Percentiles rank a stretch among this genome's conserved stretches.
Evolutionary conservation across 2,888 invertebrate species (phyloP).

Genomic region (Drosophila mettleri): DNA sequence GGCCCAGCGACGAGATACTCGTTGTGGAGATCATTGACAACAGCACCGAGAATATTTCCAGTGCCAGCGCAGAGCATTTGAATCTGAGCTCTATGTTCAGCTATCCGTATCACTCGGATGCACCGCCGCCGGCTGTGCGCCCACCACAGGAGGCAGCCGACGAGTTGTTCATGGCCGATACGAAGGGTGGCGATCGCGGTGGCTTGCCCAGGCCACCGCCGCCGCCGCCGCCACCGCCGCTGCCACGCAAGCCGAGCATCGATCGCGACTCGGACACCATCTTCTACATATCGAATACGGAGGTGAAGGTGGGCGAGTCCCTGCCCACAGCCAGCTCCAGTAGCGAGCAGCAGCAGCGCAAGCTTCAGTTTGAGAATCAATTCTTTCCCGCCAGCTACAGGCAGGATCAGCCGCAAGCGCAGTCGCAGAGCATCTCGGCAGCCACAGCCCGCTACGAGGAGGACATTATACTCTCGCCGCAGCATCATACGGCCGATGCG

Average conservation of each 20-base stretch:
- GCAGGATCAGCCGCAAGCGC: constrained; percentile 56
- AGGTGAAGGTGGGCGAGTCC: constrained; percentile 85
- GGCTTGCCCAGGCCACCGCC: constrained; percentile 56
- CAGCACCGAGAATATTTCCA: constrained; percentile 69
- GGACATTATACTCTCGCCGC: constrained; percentile 83
- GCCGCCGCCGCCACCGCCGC: constrained; percentile 71
- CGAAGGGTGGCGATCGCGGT: constrained; percentile 29
- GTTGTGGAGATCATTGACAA: constrained; percentile 84
- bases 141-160: constrained; percentile 69
- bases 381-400: constrained; percentile 84
- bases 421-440: constrained; percentile 18
- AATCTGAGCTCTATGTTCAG: constrained; percentile 74
- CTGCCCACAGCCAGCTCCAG: constrained; percentile 70
- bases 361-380: constrained; percentile 80
- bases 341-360: constrained; percentile 65
- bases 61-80: constrained; percentile 57
- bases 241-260: constrained; percentile 67
- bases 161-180: constrained; percentile 82
- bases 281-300: constrained; percentile 85
- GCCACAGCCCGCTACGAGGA: constrained; percentile 80
- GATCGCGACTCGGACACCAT: constrained; percentile 85
- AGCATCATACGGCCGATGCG: constrained; percentile 80
- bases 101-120: constrained; percentile 65
- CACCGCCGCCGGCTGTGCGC: constrained; percentile 63
- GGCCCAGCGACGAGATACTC: constrained; percentile 82